Percentiles rank a stretch among this genome's conserved stretches.
Evolutionary conservation across 2,113 vertebrate species (phyloP).

Genomic region (Phylloscopus whistleri): DNA sequence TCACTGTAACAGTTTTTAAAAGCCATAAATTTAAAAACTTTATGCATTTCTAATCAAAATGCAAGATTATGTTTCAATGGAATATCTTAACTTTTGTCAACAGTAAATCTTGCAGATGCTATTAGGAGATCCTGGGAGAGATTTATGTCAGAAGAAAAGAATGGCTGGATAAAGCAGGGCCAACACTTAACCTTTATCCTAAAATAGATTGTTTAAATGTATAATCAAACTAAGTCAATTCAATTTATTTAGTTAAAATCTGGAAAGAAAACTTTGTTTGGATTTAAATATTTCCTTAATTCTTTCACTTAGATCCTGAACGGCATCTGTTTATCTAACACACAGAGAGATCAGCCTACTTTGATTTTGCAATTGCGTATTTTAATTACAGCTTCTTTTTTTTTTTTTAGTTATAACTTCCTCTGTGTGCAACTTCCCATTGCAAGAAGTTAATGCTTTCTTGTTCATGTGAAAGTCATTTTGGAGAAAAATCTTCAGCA

Average conservation of each 20-base stretch:
- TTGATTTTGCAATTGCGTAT: not conserved
- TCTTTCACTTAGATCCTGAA: not conserved
- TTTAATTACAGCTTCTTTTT: not conserved
- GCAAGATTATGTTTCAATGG: not conserved
- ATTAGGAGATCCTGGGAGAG: not conserved
- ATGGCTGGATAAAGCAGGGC: not conserved
- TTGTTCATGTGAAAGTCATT: not conserved
- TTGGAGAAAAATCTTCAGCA: not conserved
- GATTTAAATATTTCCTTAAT: slow-evolving; percentile 8
- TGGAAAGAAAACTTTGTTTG: not conserved
- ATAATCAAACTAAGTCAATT: not conserved
- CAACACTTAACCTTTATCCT: not conserved
- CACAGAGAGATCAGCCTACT: not conserved
- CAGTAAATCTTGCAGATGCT: slow-evolving; percentile 9
- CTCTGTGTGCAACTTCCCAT: not conserved
- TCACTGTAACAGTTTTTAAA: not conserved
- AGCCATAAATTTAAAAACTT: not conserved
- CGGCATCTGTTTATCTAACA: not conserved
- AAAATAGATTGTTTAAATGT: not conserved
- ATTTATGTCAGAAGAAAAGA: slow-evolving; percentile 19
- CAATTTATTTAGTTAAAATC: not conserved
- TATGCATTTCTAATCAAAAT: slow-evolving; percentile 19
- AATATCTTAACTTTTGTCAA: not conserved
- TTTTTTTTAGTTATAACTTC: not conserved
- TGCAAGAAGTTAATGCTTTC: not conserved